A percentile compares a stretch with the other conserved stretches of the same genome.
phyloP scores from a whole-genome alignment of 1,140 invertebrate species.

The Neotoxoptera formosana region DNA sequence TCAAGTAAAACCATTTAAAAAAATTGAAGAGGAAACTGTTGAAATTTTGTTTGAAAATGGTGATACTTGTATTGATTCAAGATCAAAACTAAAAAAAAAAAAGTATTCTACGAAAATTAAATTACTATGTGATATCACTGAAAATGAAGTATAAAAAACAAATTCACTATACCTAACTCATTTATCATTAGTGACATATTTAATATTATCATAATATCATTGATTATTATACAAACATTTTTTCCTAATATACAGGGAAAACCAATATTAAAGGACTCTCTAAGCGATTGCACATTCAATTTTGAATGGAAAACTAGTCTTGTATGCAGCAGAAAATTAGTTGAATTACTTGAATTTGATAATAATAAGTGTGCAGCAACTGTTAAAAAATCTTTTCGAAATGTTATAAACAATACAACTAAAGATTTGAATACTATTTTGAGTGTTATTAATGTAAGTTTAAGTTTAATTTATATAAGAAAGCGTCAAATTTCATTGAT shows the following conservation, averaged over 20 bases:
- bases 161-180: background rate
- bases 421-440: background rate
- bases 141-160: background rate
- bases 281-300: background rate
- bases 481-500: background rate
- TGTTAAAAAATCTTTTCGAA: background rate
- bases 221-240: background rate
- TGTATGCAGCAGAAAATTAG: background rate
- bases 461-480: background rate
- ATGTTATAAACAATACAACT: background rate
- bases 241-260: background rate
- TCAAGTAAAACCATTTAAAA: slow-evolving; percentile 1
- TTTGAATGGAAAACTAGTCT: slow-evolving; percentile 48
- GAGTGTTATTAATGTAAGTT: slow-evolving; percentile 31
- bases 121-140: background rate
- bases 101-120: background rate
- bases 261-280: background rate
- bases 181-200: background rate
- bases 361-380: background rate
- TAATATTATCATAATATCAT: background rate
- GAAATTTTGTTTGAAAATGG: background rate
- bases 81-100: background rate
- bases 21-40: too few species aligned
- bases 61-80: background rate
- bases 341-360: slow-evolving; percentile 6